phyloP scores from a whole-genome alignment of 2,888 invertebrate genomes.

The Ichneumoninae sp. region DNA sequence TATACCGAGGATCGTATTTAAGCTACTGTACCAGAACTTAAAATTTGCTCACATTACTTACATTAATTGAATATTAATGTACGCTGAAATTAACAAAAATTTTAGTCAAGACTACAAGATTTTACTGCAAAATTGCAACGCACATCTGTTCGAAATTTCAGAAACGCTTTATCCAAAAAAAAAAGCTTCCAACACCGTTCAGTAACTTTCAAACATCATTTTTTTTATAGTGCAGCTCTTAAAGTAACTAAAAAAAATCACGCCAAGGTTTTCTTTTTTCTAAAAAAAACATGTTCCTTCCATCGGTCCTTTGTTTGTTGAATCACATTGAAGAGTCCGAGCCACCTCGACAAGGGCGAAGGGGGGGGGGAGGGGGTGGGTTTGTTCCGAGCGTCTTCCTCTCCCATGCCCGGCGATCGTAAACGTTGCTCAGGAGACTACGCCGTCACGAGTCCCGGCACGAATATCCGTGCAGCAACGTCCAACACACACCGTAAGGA shows the following conservation, averaged over 20 bases:
- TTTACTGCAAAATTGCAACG: too few species aligned
- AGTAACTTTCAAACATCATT: too few species aligned
- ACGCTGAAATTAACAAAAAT: background rate
- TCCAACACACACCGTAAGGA: conserved; percentile 33
- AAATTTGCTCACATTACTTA: too few species aligned
- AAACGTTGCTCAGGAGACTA: conserved; percentile 31
- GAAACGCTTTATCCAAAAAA: too few species aligned
- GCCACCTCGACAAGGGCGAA: background rate
- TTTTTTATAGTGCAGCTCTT: background rate
- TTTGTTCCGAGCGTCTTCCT: background rate
- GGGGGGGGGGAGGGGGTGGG: too few species aligned
- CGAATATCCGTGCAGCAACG: conserved; percentile 4
- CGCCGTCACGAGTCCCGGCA: conserved; percentile 27
- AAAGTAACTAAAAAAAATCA: background rate
- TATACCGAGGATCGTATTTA: too few species aligned
- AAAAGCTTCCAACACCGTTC: too few species aligned
- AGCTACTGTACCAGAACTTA: too few species aligned
- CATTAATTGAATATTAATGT: too few species aligned
- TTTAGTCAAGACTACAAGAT: too few species aligned
- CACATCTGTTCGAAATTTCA: too few species aligned
- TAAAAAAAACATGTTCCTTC: background rate
- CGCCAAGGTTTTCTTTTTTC: background rate
- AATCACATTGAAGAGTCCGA: background rate
- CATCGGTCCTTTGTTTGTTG: background rate
- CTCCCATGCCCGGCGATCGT: conserved; percentile 23